These are phyloP conservation scores for Lepidonotus clava DNA, from an alignment of 2,888 invertebrate species.

Conservation along the genomic window DNA sequence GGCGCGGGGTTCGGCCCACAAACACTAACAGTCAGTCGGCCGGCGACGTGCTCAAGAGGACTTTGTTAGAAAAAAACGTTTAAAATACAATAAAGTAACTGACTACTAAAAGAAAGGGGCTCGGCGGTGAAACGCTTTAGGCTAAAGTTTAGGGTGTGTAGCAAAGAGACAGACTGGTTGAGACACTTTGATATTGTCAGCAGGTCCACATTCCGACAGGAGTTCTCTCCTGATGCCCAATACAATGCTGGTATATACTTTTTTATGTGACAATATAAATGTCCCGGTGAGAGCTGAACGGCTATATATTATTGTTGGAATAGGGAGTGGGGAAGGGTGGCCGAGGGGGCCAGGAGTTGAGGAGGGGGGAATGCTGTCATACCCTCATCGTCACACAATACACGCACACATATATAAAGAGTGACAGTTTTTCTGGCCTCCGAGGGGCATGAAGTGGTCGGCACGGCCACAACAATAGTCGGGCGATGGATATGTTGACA, in stretches of 20 bases:
- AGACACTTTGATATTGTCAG: not conserved
- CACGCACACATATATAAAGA: not conserved
- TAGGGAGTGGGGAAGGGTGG: not conserved
- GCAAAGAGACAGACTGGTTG: not conserved
- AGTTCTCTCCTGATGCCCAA: not conserved
- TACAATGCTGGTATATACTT: not conserved
- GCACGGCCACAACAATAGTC: not conserved
- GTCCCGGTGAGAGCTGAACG: not conserved
- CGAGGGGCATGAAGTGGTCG: not conserved
- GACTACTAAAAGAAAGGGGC: no score
- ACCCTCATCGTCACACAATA: not conserved
- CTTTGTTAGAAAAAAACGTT: no score
- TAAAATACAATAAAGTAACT: no score
- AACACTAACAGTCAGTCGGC: no score
- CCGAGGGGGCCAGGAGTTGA: not conserved
- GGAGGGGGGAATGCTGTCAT: no score
- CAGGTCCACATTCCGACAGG: not conserved
- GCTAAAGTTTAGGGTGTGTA: no score
- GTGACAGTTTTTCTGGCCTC: not conserved
- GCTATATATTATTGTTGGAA: no score
- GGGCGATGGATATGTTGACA: constrained; percentile 12
- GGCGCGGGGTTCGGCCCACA: not conserved
- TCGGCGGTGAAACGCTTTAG: no score
- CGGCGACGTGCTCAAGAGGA: not conserved
- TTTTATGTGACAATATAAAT: not conserved